Percentiles rank a stretch among this genome's conserved stretches.
These are phyloP conservation scores for Cryptotermes secundus DNA, from an alignment of 1,140 invertebrate species.

Conservation along the genomic window DNA sequence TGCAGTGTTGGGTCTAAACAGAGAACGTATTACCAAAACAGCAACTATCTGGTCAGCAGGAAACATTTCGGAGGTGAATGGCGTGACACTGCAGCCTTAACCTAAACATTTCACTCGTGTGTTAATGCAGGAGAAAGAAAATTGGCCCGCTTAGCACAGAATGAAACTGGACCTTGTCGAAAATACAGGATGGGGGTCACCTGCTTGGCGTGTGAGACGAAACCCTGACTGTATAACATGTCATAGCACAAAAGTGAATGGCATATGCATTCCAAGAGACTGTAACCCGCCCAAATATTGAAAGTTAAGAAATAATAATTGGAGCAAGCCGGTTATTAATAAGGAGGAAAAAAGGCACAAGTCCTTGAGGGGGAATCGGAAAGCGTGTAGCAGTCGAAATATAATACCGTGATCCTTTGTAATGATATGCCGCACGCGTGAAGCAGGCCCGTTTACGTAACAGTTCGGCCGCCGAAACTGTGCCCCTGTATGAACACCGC, in stretches of 20 bases:
- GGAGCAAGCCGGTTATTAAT: slow-evolving; percentile 7
- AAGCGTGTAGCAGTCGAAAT: neutral
- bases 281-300: slow-evolving; percentile 12
- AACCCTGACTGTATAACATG: neutral
- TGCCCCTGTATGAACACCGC: neutral
- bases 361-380: neutral
- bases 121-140: neutral
- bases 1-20: no score
- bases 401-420: neutral
- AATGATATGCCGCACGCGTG: neutral
- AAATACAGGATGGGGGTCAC: neutral
- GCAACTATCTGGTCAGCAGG: neutral
- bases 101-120: neutral
- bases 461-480: neutral
- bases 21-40: neutral
- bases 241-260: slow-evolving; percentile 7
- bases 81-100: neutral
- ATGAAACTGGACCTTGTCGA: slow-evolving; percentile 13
- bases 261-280: neutral
- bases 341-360: neutral
- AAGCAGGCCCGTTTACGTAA: neutral
- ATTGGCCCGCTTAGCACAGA: neutral
- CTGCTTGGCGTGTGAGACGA: neutral
- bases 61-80: neutral
- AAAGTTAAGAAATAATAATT: slow-evolving; percentile 13